These are phyloP conservation scores for Lonchura striata DNA, from an alignment of 2,113 vertebrate genomes.

Conservation along the genomic window DNA sequence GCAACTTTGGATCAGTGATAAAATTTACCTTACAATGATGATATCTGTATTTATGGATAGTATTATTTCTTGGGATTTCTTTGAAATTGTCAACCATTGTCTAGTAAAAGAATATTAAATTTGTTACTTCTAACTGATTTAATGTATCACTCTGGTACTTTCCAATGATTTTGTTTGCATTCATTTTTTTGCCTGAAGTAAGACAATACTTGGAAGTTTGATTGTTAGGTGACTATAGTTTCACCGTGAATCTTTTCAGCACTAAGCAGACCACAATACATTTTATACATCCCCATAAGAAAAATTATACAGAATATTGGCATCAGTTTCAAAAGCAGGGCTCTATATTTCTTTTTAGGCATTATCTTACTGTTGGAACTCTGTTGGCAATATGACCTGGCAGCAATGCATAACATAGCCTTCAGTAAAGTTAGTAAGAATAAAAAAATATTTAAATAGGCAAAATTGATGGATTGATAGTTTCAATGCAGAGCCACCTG, in stretches of 20 bases:
- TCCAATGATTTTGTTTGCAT: not conserved
- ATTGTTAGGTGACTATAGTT: not conserved
- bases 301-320: not conserved
- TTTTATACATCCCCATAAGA: not conserved
- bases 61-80: not conserved
- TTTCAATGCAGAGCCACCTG: not conserved
- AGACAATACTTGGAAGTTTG: not conserved
- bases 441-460: not conserved
- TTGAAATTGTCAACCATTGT: not conserved
- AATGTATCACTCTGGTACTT: not conserved
- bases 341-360: not conserved
- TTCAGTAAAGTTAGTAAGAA: not conserved
- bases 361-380: not conserved
- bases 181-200: not conserved
- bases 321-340: not conserved
- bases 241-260: not conserved
- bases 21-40: not conserved
- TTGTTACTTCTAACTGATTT: not conserved
- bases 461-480: not conserved
- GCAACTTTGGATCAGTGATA: not conserved
- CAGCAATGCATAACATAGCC: not conserved
- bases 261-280: not conserved
- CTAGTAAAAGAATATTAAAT: not conserved
- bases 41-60: not conserved
- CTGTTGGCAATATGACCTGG: not conserved